A percentile compares a stretch with the other conserved stretches of the same genome.
phyloP scores from a whole-genome alignment of 2,888 invertebrate species.

The Gibbula magus region DNA sequence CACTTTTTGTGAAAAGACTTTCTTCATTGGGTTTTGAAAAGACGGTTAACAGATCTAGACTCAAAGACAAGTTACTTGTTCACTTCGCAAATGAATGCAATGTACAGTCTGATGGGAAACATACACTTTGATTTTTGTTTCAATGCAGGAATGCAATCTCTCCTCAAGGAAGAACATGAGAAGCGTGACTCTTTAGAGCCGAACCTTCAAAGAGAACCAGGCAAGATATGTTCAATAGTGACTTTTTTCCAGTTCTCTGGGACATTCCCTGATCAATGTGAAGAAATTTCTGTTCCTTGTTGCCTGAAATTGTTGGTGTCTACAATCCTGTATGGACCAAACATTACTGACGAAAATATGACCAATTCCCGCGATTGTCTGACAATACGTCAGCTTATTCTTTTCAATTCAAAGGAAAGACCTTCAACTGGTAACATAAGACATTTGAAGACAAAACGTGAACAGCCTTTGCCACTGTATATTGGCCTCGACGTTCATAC shows the following conservation, averaged over 20 bases:
- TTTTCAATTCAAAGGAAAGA: neutral
- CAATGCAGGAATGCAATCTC: conserved; percentile 25
- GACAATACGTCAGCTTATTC: neutral
- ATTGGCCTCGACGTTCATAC: neutral
- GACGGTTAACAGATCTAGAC: too few species aligned
- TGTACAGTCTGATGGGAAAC: conserved; percentile 13
- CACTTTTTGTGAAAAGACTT: too few species aligned
- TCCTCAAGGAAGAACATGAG: conserved; percentile 15
- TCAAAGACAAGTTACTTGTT: too few species aligned
- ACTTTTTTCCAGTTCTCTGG: conserved; percentile 18
- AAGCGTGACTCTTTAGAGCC: neutral
- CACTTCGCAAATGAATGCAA: too few species aligned
- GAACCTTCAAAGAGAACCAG: neutral
- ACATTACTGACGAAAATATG: neutral
- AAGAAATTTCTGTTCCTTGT: conserved; percentile 25
- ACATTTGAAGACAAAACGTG: neutral
- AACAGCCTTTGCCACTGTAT: conserved; percentile 28
- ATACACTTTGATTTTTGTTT: conserved; percentile 29
- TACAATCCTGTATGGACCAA: conserved; percentile 8
- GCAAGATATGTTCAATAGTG: neutral
- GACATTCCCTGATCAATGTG: conserved; percentile 17
- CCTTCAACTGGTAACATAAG: neutral
- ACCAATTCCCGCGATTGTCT: neutral
- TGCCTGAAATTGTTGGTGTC: conserved; percentile 8
- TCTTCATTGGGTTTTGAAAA: too few species aligned